Evolutionary conservation across 2,797 vertebrate species (phyloP).

Genomic region (Sebastes oblongus): DNA sequence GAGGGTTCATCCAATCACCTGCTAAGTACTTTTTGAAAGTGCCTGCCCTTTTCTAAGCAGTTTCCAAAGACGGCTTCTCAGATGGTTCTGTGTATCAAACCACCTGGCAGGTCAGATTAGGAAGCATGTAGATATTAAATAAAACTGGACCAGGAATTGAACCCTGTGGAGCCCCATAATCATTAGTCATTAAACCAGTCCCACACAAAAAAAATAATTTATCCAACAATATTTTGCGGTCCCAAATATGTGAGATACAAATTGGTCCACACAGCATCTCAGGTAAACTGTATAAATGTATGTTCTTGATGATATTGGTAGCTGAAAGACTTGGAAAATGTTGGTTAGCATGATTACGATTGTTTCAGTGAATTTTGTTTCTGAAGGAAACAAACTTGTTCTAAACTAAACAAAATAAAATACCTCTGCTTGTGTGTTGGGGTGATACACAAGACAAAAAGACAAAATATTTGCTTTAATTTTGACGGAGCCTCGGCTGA

Average conservation of each 20-base stretch:
- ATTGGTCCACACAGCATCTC: not conserved
- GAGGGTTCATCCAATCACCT: too few relatives aligned
- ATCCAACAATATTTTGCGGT: not conserved
- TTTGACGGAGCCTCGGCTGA: conserved; percentile 41
- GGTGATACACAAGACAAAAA: conserved; percentile 46
- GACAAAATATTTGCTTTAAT: conserved; percentile 60
- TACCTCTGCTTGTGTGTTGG: conserved; percentile 17
- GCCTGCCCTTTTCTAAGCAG: too few relatives aligned
- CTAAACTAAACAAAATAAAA: conserved; percentile 33
- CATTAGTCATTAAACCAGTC: not conserved
- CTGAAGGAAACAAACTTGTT: not conserved
- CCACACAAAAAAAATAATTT: not conserved
- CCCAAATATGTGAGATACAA: not conserved
- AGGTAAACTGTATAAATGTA: not conserved
- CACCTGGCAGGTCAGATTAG: too few relatives aligned
- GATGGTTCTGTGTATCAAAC: too few relatives aligned
- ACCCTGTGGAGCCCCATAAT: not conserved
- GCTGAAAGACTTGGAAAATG: not conserved
- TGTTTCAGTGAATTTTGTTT: conserved; percentile 13
- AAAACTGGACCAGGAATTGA: not conserved
- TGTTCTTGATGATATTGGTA: not conserved
- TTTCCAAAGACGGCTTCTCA: too few relatives aligned
- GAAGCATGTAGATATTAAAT: not conserved
- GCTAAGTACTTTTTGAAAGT: too few relatives aligned
- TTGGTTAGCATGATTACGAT: not conserved